Conservation (phyloP, 30 jellyfish, hydroid and myxozoan genomes). For the Hydractinia symbiolongicarpus region DNA sequence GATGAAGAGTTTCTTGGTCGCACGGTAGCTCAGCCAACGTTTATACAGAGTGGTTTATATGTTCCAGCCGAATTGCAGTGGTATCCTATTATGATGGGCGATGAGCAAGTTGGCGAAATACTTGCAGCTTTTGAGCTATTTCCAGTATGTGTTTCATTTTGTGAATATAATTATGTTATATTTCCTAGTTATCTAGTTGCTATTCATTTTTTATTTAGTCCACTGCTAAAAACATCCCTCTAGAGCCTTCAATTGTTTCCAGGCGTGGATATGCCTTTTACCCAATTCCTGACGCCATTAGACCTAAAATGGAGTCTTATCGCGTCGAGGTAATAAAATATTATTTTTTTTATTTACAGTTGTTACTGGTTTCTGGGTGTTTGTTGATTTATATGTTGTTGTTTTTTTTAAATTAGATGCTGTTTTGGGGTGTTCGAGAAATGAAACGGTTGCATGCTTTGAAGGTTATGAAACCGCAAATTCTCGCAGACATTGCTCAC, state of each 20-base stretch:
- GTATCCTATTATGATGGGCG: constrained; percentile 75
- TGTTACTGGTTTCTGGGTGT: background rate
- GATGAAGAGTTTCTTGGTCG: constrained; percentile 35
- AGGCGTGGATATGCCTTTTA: background rate
- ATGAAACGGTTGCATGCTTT: constrained; percentile 46
- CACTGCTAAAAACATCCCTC: constrained; percentile 13
- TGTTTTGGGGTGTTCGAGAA: constrained; percentile 97
- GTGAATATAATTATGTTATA: background rate
- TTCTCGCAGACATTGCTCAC: constrained; percentile 13
- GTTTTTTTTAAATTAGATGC: constrained; percentile 40
- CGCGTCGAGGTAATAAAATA: constrained; percentile 21
- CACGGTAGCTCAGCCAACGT: constrained; percentile 16
- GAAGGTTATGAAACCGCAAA: constrained; percentile 11
- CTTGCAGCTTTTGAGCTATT: constrained; percentile 87
- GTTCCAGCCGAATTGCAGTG: constrained; percentile 45
- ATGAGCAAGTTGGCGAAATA: constrained; percentile 70
- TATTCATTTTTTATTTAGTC: background rate
- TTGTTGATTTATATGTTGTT: background rate
- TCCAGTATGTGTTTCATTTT: constrained; percentile 44
- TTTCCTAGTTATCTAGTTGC: background rate
- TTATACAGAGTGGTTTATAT: background rate
- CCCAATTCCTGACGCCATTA: constrained; percentile 12
- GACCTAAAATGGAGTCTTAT: constrained; percentile 22
- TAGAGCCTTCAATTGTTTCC: background rate
- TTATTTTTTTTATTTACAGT: background rate